These are phyloP conservation scores for Priocnemis perturbator DNA, from an alignment of 2,888 invertebrate species.

Conservation along the genomic window DNA sequence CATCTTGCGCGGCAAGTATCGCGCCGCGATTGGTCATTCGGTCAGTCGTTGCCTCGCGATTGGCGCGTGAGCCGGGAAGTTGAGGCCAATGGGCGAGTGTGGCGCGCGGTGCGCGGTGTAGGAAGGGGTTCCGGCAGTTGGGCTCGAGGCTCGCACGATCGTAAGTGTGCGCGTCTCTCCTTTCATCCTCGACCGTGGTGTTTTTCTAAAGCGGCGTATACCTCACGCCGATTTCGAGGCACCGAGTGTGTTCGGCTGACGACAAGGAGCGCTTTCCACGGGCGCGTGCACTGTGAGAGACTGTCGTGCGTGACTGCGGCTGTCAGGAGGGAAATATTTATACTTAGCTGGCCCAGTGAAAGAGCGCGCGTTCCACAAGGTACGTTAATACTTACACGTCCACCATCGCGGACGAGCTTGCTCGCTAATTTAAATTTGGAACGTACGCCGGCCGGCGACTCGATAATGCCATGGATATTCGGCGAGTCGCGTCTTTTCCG, in stretches of 20 bases:
- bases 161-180: constrained; percentile 38
- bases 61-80: constrained; percentile 31
- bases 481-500: too few relatives aligned
- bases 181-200: constrained; percentile 30
- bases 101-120: constrained; percentile 36
- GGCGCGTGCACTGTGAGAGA: constrained; percentile 1
- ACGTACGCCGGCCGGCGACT: constrained; percentile 27
- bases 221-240: too few relatives aligned
- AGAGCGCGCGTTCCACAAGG: constrained; percentile 43
- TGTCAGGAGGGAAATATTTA: too few relatives aligned
- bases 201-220: constrained; percentile 14
- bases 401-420: constrained; percentile 43
- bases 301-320: too few relatives aligned
- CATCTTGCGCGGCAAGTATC: constrained; percentile 28
- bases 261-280: neutral
- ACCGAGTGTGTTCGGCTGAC: neutral
- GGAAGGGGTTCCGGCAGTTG: constrained; percentile 65
- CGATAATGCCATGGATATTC: neutral
- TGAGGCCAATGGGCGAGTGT: constrained; percentile 51
- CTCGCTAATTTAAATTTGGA: constrained; percentile 58
- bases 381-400: constrained; percentile 49
- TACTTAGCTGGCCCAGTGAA: constrained; percentile 23
- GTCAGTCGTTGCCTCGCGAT: constrained; percentile 33
- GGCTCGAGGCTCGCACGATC: constrained; percentile 48
- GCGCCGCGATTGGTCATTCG: constrained; percentile 45